Conservation (phyloP, 2,113 vertebrate species). For the Antennarius striatus region DNA sequence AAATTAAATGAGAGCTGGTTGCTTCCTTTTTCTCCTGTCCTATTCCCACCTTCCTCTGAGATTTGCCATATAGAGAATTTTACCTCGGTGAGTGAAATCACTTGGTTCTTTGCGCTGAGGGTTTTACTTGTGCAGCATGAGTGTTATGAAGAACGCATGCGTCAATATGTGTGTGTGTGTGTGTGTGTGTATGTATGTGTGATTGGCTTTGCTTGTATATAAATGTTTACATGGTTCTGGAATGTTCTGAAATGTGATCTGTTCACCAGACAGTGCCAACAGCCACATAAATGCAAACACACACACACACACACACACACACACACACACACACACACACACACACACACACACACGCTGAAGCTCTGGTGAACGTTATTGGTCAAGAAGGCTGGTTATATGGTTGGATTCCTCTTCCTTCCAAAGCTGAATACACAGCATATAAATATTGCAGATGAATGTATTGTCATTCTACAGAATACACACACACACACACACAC, state of each 20-base stretch:
- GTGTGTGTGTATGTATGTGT: neutral
- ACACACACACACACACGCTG: conserved; percentile 1
- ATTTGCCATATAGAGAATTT: conserved; percentile 7
- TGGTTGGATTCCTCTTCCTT: conserved; percentile 29
- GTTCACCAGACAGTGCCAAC: conserved; percentile 49
- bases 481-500: conserved; percentile 7
- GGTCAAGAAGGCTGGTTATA: conserved; percentile 33
- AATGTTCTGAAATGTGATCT: conserved; percentile 73
- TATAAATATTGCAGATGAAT: conserved; percentile 15
- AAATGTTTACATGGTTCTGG: conserved; percentile 63
- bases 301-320: conserved; percentile 1
- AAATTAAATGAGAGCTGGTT: neutral
- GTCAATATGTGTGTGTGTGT: conserved; percentile 12
- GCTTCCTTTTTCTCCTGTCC: conserved; percentile 12
- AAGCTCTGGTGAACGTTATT: conserved; percentile 20
- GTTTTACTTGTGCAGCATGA: conserved; percentile 61
- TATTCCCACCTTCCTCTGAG: neutral
- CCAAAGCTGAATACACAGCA: conserved; percentile 18
- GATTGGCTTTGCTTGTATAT: conserved; percentile 33
- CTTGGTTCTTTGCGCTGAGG: conserved; percentile 17
- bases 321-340: too few relatives aligned
- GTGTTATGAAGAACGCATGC: conserved; percentile 20
- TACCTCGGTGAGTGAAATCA: conserved; percentile 19
- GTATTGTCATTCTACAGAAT: conserved; percentile 12
- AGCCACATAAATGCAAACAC: conserved; percentile 26